These are phyloP conservation scores for Scaptodrosophila lebanonensis DNA, from an alignment of 1,140 invertebrate species.

Conservation along the genomic window DNA sequence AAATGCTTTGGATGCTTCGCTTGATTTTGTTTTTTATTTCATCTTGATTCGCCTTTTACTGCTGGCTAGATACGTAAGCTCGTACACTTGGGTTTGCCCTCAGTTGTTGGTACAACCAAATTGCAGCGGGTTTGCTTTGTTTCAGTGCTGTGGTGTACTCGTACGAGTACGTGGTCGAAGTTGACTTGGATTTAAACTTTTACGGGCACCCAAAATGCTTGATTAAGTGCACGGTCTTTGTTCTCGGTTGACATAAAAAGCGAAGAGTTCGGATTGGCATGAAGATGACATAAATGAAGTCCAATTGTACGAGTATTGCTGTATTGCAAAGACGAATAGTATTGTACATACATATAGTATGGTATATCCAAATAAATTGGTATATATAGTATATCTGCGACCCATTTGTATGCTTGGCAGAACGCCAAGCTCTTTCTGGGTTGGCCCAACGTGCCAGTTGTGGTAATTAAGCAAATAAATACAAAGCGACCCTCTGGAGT, in stretches of 20 bases:
- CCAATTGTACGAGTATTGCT: too few relatives aligned
- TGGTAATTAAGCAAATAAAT: conserved; percentile 26
- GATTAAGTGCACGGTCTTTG: conserved; percentile 25
- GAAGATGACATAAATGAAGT: too few relatives aligned
- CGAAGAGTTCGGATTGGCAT: too few relatives aligned
- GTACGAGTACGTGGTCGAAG: conserved; percentile 23
- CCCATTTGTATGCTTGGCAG: too few relatives aligned
- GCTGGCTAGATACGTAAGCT: conserved; percentile 22
- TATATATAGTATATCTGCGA: too few relatives aligned
- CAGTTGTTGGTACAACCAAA: conserved; percentile 57
- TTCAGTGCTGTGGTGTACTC: conserved; percentile 28
- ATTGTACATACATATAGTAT: too few relatives aligned
- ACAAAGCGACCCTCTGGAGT: not conserved
- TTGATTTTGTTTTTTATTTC: conserved; percentile 34
- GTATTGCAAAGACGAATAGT: too few relatives aligned
- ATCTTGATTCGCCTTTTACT: conserved; percentile 55
- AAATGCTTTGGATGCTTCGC: too few relatives aligned
- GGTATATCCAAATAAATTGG: too few relatives aligned
- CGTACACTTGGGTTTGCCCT: conserved; percentile 46
- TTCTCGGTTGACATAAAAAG: not conserved
- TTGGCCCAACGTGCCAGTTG: conserved; percentile 39
- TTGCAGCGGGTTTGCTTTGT: conserved; percentile 50
- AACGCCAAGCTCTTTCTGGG: not conserved
- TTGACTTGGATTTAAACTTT: too few relatives aligned
- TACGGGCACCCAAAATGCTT: conserved; percentile 30